Evolutionary conservation across 2,888 invertebrate genomes (phyloP), one percentile per base, ranked within the genome.

Genomic region (Caenorhabditis sinica): DNA sequence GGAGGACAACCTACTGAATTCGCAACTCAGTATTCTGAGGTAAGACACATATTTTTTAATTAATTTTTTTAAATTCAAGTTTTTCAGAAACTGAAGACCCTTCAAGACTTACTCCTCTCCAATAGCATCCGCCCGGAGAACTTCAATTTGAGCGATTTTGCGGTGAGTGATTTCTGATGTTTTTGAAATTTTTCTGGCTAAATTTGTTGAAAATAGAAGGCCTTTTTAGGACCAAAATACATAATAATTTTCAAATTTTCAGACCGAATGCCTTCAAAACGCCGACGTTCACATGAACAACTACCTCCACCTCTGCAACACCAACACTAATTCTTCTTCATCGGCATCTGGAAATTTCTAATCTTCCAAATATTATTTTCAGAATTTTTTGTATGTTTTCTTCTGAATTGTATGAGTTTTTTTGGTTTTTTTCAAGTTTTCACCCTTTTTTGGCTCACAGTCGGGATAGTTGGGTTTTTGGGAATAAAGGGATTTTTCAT

Each of bases 201-300:
- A 58, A 20, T 36, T 36, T 36, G n/a, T 4, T 30, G 5, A 53
- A 23, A 51, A 51, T 53, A 53, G 4, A 20, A 20, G 5, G 20
- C 4, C n/a, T 20, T 5, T 20, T 8, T n/a, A 53, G 8, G 2
- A n/a, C n/a, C 49, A 3, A 53, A 20, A 23, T 53, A 53, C 4
- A 23, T 20, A 33, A 33, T 33, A 33, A 33, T 33, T 33, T 33
- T 33, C 33, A 51, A 68, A 20, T 60, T 28, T 72, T 28, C 61
- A 74, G 63, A 36, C 61, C 11, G 51, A 63, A 23, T 74, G 63
- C 36, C 63, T 63, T 25, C 23, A 25, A 51, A 61, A 63, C 15
- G 72, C 72, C 0, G 72, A 74, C 20, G 8, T 61, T 8, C 63
- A 74, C 2, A 25, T 74, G 49, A 33, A 36, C 13, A n/a, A 33